Evolutionary conservation across 2,113 vertebrate genomes (phyloP).

Genomic region (Isurus oxyrinchus): DNA sequence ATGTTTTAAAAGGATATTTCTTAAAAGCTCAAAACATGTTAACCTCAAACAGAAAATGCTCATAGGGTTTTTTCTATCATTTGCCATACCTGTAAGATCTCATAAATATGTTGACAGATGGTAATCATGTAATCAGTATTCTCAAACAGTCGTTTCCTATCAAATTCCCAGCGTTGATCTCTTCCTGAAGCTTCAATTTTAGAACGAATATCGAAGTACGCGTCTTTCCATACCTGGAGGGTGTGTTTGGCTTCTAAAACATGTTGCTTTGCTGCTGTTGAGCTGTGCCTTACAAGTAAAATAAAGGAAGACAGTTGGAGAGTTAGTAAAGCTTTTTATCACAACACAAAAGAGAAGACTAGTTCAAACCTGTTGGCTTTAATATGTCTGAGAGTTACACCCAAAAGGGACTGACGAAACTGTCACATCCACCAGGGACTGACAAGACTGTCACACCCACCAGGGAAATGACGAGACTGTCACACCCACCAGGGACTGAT

Average conservation of each 20-base stretch:
- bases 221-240: constrained; percentile 74
- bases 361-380: neutral
- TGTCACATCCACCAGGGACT: no score
- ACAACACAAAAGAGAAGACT: neutral
- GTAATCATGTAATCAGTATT: constrained; percentile 78
- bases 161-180: constrained; percentile 83
- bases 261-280: constrained; percentile 60
- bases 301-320: neutral
- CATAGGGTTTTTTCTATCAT: neutral
- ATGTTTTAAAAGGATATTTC: neutral
- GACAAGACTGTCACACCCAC: no score
- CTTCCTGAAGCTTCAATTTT: constrained; percentile 73
- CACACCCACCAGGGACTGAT: no score
- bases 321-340: neutral
- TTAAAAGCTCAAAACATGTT: neutral
- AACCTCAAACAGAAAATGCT: neutral
- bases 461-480: no score
- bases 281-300: constrained; percentile 60
- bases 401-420: neutral
- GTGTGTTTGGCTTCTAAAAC: constrained; percentile 63
- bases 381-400: neutral
- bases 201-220: constrained; percentile 72
- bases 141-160: constrained; percentile 79
- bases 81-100: constrained; percentile 69
- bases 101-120: constrained; percentile 75